phyloP scores from a whole-genome alignment of 2,113 vertebrate species.

The Carettochelys insculpta region DNA sequence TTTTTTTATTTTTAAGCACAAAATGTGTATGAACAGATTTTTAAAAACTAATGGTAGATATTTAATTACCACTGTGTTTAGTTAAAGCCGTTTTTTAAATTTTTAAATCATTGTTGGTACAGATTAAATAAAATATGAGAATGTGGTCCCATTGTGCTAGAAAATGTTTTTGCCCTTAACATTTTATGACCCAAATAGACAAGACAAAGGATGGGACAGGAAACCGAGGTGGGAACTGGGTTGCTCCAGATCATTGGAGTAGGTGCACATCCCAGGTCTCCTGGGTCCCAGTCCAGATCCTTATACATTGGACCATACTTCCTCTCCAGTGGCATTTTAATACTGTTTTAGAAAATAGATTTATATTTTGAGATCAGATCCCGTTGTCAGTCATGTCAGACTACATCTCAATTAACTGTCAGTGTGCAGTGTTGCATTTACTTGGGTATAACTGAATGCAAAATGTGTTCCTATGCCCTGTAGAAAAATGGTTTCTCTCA shows the following conservation, averaged over 20 bases:
- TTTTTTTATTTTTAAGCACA: neutral
- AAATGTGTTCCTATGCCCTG: neutral
- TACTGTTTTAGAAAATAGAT: neutral
- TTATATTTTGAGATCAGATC: neutral
- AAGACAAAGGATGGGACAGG: neutral
- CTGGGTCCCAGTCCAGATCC: neutral
- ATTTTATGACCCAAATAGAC: neutral
- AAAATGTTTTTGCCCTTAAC: neutral
- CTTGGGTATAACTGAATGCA: neutral
- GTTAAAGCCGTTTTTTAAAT: neutral
- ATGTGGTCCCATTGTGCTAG: neutral
- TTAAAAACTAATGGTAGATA: neutral
- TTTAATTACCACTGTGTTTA: neutral
- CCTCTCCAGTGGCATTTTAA: neutral
- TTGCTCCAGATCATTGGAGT: neutral
- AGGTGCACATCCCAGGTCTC: neutral
- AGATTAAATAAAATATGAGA: neutral
- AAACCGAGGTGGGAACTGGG: neutral
- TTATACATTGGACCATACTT: neutral
- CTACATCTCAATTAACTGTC: neutral
- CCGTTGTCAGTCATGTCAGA: neutral
- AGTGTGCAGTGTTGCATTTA: neutral
- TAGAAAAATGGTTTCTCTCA: neutral
- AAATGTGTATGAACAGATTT: neutral
- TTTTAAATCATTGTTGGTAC: neutral